Percentiles rank a stretch among this genome's conserved stretches.
These are phyloP conservation scores for Eidolon helvum DNA, from an alignment of 2,113 vertebrate species.

Conservation along the genomic window DNA sequence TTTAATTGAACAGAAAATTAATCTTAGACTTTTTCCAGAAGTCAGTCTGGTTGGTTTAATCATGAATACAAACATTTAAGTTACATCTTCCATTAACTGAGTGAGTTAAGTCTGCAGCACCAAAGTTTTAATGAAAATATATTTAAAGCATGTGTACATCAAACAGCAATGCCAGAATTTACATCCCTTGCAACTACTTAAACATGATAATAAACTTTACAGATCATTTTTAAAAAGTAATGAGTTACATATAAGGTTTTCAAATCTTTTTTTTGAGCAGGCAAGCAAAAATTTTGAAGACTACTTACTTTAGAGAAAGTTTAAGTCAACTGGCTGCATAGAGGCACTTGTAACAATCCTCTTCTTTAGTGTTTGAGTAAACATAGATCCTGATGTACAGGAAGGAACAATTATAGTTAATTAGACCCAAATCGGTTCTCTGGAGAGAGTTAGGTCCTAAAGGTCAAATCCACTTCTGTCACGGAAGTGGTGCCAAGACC, in stretches of 20 bases:
- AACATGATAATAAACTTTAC: neutral
- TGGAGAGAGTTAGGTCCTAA: neutral
- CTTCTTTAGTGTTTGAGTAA: neutral
- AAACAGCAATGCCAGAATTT: neutral
- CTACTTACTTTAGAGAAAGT: neutral
- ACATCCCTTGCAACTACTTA: neutral
- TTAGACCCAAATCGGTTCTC: neutral
- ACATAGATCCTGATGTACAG: neutral
- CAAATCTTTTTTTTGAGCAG: neutral
- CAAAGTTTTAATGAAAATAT: neutral
- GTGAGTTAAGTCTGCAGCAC: neutral
- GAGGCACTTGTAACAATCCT: neutral
- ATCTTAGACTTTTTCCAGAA: neutral
- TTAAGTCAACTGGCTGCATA: neutral
- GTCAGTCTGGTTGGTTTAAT: neutral
- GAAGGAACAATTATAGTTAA: neutral
- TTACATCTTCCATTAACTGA: neutral
- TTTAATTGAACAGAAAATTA: neutral
- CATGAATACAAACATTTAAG: neutral
- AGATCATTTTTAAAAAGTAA: neutral
- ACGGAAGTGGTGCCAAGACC: neutral
- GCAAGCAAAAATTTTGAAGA: neutral
- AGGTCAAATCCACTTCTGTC: neutral
- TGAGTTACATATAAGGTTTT: neutral
- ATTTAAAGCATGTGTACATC: neutral